Percentiles rank a stretch among this genome's conserved stretches.
Conservation (phyloP, 2,113 vertebrate genomes). For the Neodon shergylaensis region DNA sequence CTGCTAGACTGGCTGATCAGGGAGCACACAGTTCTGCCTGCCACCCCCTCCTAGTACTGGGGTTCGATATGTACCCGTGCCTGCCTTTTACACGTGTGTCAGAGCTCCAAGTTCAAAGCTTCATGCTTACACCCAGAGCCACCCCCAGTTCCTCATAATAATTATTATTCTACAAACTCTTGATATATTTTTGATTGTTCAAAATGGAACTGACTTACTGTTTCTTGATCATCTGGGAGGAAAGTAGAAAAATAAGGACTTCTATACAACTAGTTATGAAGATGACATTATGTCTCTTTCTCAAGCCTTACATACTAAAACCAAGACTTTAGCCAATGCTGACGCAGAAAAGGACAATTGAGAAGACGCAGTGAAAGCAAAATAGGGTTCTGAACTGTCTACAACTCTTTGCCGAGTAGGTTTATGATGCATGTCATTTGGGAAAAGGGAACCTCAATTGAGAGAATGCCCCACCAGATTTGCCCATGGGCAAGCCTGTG, state of each 20-base stretch:
- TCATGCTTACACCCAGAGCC: background rate
- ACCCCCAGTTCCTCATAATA: background rate
- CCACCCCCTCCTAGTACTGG: background rate
- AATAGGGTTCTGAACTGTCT: too few relatives aligned
- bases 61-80: background rate
- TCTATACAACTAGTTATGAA: background rate
- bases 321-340: background rate
- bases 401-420: background rate
- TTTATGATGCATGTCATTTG: background rate
- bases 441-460: background rate
- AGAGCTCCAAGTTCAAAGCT: background rate
- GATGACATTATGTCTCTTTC: background rate
- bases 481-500: background rate
- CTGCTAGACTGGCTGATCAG: background rate
- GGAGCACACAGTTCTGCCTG: background rate
- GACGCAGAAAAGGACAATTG: background rate
- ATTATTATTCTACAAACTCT: background rate
- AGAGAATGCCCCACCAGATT: background rate
- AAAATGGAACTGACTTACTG: background rate
- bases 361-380: background rate
- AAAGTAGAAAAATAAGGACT: background rate
- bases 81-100: background rate
- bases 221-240: background rate
- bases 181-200: background rate
- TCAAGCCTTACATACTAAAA: background rate